Percentiles rank a stretch among this genome's conserved stretches.
phyloP scores from a whole-genome alignment of 2,888 invertebrate genomes.

The Yponomeuta sedellus region DNA sequence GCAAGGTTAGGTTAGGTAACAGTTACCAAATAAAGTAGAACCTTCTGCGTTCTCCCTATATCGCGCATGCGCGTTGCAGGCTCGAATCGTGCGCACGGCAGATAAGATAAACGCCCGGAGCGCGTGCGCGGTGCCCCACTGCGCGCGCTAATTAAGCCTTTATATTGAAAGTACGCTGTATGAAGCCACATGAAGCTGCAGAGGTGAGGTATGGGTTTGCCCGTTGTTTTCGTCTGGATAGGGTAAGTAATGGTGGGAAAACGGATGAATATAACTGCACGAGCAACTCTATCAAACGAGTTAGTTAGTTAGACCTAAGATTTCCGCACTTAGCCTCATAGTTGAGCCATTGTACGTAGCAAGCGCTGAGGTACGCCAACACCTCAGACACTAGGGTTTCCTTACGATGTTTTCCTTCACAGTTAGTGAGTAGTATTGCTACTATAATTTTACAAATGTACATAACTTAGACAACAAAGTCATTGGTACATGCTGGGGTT shows the following conservation, averaged over 20 bases:
- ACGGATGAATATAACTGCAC: not conserved
- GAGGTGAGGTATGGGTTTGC: not conserved
- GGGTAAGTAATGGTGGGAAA: not conserved
- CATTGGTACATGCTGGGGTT: no score
- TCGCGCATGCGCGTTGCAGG: not conserved
- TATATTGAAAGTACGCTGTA: conserved; percentile 26
- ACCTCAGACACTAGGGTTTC: no score
- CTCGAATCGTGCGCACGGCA: conserved; percentile 24
- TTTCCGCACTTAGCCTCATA: no score
- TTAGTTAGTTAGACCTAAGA: no score
- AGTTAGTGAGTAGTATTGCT: no score
- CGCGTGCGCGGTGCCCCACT: conserved; percentile 60
- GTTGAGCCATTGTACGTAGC: no score
- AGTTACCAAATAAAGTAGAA: not conserved
- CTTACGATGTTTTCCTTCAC: no score
- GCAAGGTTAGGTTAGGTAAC: no score
- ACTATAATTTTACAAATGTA: no score
- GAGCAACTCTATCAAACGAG: not conserved
- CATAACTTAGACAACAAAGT: no score
- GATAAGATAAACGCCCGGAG: conserved; percentile 28
- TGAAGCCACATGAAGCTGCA: not conserved
- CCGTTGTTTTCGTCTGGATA: not conserved
- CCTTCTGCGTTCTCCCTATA: not conserved
- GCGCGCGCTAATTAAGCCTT: conserved; percentile 73
- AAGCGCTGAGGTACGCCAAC: no score